These are phyloP conservation scores for Drosophila atripex DNA, from an alignment of 2,888 invertebrate species.

Conservation along the genomic window DNA sequence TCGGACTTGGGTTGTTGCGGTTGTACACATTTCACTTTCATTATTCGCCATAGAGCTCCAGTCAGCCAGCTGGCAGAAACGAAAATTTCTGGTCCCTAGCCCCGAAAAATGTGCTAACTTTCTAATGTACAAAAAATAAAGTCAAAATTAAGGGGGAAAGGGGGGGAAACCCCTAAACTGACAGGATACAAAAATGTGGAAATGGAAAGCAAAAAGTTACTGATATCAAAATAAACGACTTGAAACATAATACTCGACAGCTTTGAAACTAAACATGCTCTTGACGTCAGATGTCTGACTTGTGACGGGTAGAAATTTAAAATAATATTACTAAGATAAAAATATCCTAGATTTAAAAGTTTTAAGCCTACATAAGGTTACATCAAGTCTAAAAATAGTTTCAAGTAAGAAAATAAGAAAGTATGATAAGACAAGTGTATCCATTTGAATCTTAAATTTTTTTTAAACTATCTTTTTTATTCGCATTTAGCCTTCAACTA, in stretches of 20 bases:
- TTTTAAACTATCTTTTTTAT: too few relatives aligned
- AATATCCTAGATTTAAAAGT: too few relatives aligned
- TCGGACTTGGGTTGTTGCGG: constrained; percentile 26
- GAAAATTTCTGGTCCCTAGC: not conserved
- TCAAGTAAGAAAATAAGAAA: too few relatives aligned
- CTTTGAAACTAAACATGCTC: constrained; percentile 20
- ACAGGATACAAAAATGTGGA: not conserved
- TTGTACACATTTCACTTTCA: constrained; percentile 48
- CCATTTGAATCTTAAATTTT: too few relatives aligned
- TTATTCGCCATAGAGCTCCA: constrained; percentile 29
- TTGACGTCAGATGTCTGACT: not conserved
- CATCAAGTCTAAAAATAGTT: too few relatives aligned
- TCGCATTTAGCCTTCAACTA: not conserved
- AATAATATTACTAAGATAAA: too few relatives aligned
- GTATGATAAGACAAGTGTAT: too few relatives aligned
- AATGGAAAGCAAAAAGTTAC: not conserved
- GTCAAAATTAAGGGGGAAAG: not conserved
- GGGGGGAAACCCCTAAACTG: constrained; percentile 6
- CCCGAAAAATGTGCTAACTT: constrained; percentile 53
- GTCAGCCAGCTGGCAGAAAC: constrained; percentile 8
- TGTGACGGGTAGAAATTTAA: too few relatives aligned
- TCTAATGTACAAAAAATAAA: constrained; percentile 59
- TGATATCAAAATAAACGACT: constrained; percentile 34
- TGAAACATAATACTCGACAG: constrained; percentile 26
- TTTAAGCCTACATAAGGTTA: too few relatives aligned